phyloP scores from a whole-genome alignment of 2,888 invertebrate species.

The Caenorhabditis uteleia region DNA sequence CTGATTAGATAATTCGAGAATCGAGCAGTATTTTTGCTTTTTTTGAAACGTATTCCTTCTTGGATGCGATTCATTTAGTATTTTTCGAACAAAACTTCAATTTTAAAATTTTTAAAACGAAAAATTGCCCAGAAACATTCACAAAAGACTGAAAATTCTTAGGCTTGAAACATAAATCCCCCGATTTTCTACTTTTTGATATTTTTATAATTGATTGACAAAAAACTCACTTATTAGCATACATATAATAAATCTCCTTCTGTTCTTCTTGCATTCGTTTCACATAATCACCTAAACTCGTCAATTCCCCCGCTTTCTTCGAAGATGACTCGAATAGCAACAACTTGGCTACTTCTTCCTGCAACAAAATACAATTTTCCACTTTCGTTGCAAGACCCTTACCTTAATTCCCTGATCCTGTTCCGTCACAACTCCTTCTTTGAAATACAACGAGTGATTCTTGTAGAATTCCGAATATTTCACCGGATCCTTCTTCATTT shows the following conservation, averaged over 20 bases:
- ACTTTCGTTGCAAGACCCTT: slow-evolving; percentile 37
- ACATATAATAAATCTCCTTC: slow-evolving; percentile 87
- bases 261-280: slow-evolving; percentile 81
- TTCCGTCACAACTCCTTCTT: slow-evolving; percentile 91
- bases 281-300: slow-evolving; percentile 82
- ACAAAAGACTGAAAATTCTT: neutral
- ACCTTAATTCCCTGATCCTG: slow-evolving; percentile 83
- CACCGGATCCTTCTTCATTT: slow-evolving; percentile 82
- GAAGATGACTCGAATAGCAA: slow-evolving; percentile 90
- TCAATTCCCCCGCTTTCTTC: slow-evolving; percentile 67
- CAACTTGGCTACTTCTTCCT: slow-evolving; percentile 89
- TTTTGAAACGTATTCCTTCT: too few relatives aligned
- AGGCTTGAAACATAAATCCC: neutral
- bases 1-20: too few relatives aligned
- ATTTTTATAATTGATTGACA: neutral
- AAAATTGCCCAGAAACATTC: too few relatives aligned
- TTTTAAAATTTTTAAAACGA: too few relatives aligned
- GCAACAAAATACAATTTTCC: slow-evolving; percentile 21
- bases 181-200: neutral
- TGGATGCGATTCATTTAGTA: too few relatives aligned
- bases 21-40: too few relatives aligned
- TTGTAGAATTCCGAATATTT: slow-evolving; percentile 86
- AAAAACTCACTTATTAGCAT: slow-evolving; percentile 82
- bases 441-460: slow-evolving; percentile 89
- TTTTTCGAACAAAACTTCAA: too few relatives aligned